Evolutionary conservation across 2,888 invertebrate genomes (phyloP), one percentile per base, ranked within the genome.

Genomic region (Amiota mariae): DNA sequence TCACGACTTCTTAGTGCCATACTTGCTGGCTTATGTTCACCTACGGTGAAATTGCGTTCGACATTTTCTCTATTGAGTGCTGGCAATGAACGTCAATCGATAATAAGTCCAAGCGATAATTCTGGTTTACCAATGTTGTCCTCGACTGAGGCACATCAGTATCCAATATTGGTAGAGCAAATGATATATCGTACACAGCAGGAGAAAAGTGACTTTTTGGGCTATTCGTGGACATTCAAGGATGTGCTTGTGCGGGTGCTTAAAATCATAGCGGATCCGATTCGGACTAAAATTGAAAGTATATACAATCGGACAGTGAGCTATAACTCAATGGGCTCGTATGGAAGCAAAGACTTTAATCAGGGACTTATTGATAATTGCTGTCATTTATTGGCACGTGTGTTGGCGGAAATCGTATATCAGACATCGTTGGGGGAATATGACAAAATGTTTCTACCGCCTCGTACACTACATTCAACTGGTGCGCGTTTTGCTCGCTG

Each of bases 401-500:
- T 98, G 0, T 93, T 98, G 59, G 96, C 96, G 1, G 98, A 98
- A 90, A 92, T 98, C 76, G 95, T 95, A 0, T 94, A 95, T 81
- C 95, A 94, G 81, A 95, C 95, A 18, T 94, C 93, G 72, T 92
- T 94, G n/a, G 92, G 93, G 49, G 95, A 90, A 86, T 90, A 88
- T 67, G 90, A 90, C 76, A 87, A 89, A 75, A 83, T 90, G 72
- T 88, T 90, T 72, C 75, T 90, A 74, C 90, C 90, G 6, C 94
- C 94, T n/a, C 92, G 96, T 66, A 94, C 96, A 54, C 91, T 97
- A 80, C 93, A 96, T 78, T 93, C 95, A 63, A 97, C 98, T 0
- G 96, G 97, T 0, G 95, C 96, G 51, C 92, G 98, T 46, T 99
- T 98, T 89, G 95, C 96, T 59, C 93, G 97, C 67, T 95, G 96